These are phyloP conservation scores for Pithys albifrons DNA, from an alignment of 2,113 vertebrate species.

Conservation along the genomic window DNA sequence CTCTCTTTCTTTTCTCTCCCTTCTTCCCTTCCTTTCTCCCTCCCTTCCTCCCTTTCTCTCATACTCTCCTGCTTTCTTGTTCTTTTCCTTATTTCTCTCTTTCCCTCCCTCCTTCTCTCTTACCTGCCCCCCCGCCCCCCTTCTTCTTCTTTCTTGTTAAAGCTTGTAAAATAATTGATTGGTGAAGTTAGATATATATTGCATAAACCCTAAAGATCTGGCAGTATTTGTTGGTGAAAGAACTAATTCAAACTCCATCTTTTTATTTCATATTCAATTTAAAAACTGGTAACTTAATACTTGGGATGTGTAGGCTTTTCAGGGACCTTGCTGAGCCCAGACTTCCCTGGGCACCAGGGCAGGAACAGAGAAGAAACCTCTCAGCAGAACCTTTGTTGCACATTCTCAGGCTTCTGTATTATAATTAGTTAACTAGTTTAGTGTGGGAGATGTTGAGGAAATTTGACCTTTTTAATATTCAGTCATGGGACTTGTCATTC, in stretches of 20 bases:
- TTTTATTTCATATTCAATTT: not conserved
- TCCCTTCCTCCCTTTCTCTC: too few species aligned
- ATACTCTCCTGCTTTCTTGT: too few species aligned
- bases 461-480: not conserved
- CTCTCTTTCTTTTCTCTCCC: too few species aligned
- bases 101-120: too few species aligned
- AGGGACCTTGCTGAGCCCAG: accelerated
- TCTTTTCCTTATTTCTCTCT: too few species aligned
- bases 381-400: not conserved
- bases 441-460: not conserved
- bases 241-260: not conserved
- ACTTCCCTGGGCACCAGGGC: not conserved
- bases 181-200: not conserved
- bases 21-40: too few species aligned
- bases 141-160: not conserved
- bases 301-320: not conserved
- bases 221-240: not conserved
- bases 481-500: not conserved
- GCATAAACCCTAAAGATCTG: not conserved
- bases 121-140: too few species aligned
- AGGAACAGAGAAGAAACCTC: not conserved
- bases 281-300: not conserved
- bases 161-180: not conserved
- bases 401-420: not conserved
- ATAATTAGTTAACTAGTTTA: not conserved